phyloP scores from a whole-genome alignment of 2,797 vertebrate genomes.

The Acipenser ruthenus region DNA sequence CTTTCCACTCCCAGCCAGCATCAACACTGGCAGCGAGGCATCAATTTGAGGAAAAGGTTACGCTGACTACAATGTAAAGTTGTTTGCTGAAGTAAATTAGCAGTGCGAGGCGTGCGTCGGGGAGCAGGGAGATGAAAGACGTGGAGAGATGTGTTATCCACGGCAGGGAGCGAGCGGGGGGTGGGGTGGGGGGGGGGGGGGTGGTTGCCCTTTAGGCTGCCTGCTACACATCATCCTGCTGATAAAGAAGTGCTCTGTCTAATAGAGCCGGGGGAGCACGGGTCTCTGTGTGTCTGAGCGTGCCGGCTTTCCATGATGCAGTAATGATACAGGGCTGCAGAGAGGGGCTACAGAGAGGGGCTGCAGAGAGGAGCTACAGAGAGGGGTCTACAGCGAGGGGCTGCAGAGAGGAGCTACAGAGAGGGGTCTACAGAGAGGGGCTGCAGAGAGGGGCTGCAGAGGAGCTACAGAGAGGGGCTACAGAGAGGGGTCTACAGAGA shows the following conservation, averaged over 20 bases:
- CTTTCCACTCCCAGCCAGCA: constrained; percentile 12
- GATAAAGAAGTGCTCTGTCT: constrained; percentile 47
- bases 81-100: constrained; percentile 19
- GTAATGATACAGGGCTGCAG: constrained; percentile 6
- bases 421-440: too few relatives aligned
- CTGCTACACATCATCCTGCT: constrained; percentile 46
- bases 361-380: too few relatives aligned
- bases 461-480: too few relatives aligned
- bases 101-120: neutral
- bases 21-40: constrained; percentile 26
- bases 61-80: constrained; percentile 28
- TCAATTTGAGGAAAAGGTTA: constrained; percentile 52
- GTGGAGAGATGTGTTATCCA: constrained; percentile 7
- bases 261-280: constrained; percentile 54
- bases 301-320: neutral
- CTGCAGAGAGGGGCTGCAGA: too few relatives aligned
- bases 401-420: too few relatives aligned
- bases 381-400: too few relatives aligned
- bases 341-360: neutral
- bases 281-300: constrained; percentile 23
- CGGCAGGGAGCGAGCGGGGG: constrained; percentile 10
- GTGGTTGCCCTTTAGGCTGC: constrained; percentile 19
- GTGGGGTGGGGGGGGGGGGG: constrained; percentile 14
- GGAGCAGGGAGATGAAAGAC: constrained; percentile 13
- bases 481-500: too few relatives aligned